These are phyloP conservation scores for Papilio gigon DNA, from an alignment of 2,888 invertebrate species.

Conservation along the genomic window DNA sequence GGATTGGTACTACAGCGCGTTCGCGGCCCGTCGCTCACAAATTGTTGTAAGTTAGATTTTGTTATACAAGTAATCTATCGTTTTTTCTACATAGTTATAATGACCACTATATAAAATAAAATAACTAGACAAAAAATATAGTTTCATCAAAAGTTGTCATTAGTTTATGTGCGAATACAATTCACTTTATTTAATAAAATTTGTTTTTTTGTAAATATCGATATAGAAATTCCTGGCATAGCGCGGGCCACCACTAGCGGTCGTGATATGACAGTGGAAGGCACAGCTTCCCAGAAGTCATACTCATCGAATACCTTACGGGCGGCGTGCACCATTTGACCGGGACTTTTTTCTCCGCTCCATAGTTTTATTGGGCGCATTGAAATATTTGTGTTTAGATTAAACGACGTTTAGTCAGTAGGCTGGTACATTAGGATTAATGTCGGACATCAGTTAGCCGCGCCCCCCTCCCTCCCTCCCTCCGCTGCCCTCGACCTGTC, in stretches of 20 bases:
- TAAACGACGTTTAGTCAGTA: constrained; percentile 76
- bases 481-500: constrained; percentile 60
- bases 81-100: too few species aligned
- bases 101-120: too few species aligned
- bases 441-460: constrained; percentile 76
- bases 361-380: constrained; percentile 78
- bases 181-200: too few species aligned
- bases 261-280: constrained; percentile 79
- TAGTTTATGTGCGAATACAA: too few species aligned
- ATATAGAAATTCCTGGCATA: constrained; percentile 52
- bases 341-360: constrained; percentile 68
- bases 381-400: constrained; percentile 81
- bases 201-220: constrained; percentile 52
- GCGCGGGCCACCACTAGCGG: constrained; percentile 60
- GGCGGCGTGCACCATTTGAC: constrained; percentile 65
- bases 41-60: too few species aligned
- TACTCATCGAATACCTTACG: constrained; percentile 78
- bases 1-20: too few species aligned
- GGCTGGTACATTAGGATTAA: constrained; percentile 81
- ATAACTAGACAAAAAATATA: too few species aligned
- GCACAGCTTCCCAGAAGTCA: constrained; percentile 78
- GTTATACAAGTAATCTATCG: too few species aligned
- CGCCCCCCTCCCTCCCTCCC: constrained; percentile 55
- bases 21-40: too few species aligned
- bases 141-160: too few species aligned